Percentiles rank a stretch among this genome's conserved stretches.
Evolutionary conservation across 1,140 invertebrate species (phyloP).

Genomic region (Ceratosolen fusciceps): DNA sequence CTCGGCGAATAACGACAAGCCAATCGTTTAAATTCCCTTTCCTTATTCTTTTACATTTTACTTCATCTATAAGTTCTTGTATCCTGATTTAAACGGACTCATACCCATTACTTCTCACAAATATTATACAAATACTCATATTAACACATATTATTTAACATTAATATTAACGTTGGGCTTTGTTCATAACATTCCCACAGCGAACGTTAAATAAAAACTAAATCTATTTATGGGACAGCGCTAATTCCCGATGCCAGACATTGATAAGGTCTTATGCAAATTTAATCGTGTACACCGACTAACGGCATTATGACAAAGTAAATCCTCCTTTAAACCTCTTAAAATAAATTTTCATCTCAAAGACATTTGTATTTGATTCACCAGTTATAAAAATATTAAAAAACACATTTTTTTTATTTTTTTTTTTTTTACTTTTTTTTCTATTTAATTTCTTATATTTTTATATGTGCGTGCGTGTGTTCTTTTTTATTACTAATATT

Average conservation of each 20-base stretch:
- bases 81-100: no score
- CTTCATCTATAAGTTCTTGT: slow-evolving; percentile 25
- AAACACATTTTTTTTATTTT: not conserved
- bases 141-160: slow-evolving; percentile 37
- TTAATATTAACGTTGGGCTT: slow-evolving; percentile 19
- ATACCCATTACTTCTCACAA: no score
- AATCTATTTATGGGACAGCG: slow-evolving; percentile 58
- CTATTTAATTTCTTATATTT: no score
- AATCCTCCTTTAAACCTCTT: slow-evolving; percentile 19
- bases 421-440: no score
- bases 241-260: slow-evolving; percentile 60
- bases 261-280: slow-evolving; percentile 51
- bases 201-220: slow-evolving; percentile 43
- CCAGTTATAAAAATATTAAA: not conserved
- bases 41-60: not conserved
- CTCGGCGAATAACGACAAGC: slow-evolving; percentile 16
- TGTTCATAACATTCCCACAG: not conserved
- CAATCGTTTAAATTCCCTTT: slow-evolving; percentile 6
- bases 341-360: not conserved
- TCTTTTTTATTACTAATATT: slow-evolving; percentile 2
- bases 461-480: no score
- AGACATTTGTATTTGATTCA: slow-evolving; percentile 3
- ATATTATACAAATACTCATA: slow-evolving; percentile 35
- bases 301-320: slow-evolving; percentile 28
- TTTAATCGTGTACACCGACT: slow-evolving; percentile 15